phyloP scores from a whole-genome alignment of 2,797 vertebrate species.

The Notolabrus celidotus region DNA sequence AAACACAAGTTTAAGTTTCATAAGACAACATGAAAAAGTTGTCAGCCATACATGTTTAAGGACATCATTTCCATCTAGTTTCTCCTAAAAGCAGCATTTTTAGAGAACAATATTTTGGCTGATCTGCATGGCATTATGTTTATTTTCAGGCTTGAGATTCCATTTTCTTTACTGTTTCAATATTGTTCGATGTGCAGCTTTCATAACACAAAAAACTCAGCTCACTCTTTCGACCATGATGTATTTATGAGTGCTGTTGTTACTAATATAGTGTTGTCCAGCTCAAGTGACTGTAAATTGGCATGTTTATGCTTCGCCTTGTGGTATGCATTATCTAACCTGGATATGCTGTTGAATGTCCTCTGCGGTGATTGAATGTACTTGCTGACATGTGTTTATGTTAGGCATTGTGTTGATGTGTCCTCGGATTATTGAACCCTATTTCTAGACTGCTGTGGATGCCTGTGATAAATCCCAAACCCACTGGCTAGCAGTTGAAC shows the following conservation, averaged over 20 bases:
- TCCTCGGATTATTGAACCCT: constrained; percentile 56
- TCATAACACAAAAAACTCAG: background rate
- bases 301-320: constrained; percentile 28
- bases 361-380: constrained; percentile 41
- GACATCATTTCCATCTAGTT: too few relatives aligned
- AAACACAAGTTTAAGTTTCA: background rate
- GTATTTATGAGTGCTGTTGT: constrained; percentile 10
- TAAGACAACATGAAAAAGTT: too few relatives aligned
- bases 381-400: constrained; percentile 34
- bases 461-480: constrained; percentile 47
- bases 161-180: constrained; percentile 40
- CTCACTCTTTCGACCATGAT: background rate
- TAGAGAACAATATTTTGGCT: too few relatives aligned
- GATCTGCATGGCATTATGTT: too few relatives aligned
- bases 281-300: constrained; percentile 4
- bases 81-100: too few relatives aligned
- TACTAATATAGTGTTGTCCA: background rate
- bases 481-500: constrained; percentile 21
- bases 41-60: too few relatives aligned
- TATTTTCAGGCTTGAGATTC: too few relatives aligned
- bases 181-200: constrained; percentile 17
- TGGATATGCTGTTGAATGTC: constrained; percentile 31
- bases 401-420: constrained; percentile 56
- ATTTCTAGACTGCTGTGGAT: constrained; percentile 60
- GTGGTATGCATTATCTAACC: constrained; percentile 15